These are phyloP conservation scores for Catagonus wagneri DNA, from an alignment of 2,113 vertebrate species.

Conservation along the genomic window DNA sequence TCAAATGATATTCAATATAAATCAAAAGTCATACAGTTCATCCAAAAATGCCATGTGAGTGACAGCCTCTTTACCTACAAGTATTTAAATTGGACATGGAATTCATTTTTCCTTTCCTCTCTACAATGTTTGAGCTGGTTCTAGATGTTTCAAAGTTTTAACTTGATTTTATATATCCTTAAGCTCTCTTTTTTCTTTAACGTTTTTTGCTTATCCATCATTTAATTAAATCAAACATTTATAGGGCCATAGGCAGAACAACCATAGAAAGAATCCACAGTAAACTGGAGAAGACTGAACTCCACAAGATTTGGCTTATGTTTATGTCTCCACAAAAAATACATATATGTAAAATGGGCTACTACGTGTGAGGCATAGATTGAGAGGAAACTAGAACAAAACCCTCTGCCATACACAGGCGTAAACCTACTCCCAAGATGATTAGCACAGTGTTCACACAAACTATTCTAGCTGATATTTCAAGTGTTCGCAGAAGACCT, in stretches of 20 bases:
- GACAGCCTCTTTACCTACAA: background rate
- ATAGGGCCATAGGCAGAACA: background rate
- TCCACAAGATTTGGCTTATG: background rate
- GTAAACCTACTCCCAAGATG: background rate
- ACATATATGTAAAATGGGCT: background rate
- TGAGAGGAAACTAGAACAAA: background rate
- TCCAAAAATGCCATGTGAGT: background rate
- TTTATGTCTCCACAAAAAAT: background rate
- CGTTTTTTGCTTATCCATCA: background rate
- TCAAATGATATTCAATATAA: background rate
- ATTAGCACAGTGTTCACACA: background rate
- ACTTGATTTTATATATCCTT: background rate
- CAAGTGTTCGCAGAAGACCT: background rate
- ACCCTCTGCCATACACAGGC: background rate
- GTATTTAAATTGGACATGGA: background rate
- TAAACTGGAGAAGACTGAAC: background rate
- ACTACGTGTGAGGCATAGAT: background rate
- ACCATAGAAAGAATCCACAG: background rate
- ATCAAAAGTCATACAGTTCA: background rate
- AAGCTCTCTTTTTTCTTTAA: background rate
- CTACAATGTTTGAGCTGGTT: background rate
- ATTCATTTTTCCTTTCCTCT: background rate
- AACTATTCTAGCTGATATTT: background rate
- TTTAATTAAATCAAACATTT: background rate
- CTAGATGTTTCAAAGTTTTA: background rate